A percentile compares a stretch with the other conserved stretches of the same genome.
Conservation (phyloP, 2,113 vertebrate genomes). For the Hoplias malabaricus region DNA sequence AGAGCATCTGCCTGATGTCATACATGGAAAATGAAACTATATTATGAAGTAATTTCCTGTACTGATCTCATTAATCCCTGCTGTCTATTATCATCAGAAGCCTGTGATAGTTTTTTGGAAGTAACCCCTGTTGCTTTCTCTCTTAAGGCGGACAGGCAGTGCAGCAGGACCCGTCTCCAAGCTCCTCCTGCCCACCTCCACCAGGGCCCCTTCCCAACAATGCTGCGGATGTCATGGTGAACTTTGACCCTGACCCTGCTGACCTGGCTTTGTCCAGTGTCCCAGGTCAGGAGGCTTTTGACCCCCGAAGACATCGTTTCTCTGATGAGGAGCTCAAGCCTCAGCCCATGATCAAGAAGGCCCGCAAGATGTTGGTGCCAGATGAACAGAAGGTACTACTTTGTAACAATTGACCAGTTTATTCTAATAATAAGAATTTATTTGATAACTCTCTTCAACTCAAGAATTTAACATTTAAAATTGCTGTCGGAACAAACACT, state of each 20-base stretch:
- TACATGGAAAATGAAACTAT: no score
- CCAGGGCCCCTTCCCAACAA: slow-evolving; percentile 56
- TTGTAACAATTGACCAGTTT: slow-evolving; percentile 48
- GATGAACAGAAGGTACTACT: slow-evolving; percentile 85
- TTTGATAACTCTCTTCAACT: no score
- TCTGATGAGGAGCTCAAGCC: slow-evolving; percentile 85
- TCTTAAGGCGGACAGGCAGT: slow-evolving; percentile 67
- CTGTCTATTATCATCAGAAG: slow-evolving; percentile 5
- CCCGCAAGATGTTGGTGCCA: slow-evolving; percentile 87
- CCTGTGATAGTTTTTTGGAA: background rate
- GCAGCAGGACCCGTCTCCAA: slow-evolving; percentile 68
- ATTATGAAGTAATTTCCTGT: no score
- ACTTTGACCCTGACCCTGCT: slow-evolving; percentile 88
- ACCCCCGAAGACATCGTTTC: slow-evolving; percentile 86
- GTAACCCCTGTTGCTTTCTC: background rate
- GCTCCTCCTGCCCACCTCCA: slow-evolving; percentile 64
- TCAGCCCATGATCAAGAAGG: slow-evolving; percentile 87
- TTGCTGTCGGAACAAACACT: no score
- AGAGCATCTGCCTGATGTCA: no score
- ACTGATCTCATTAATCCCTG: no score
- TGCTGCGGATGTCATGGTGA: slow-evolving; percentile 82
- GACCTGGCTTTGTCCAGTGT: slow-evolving; percentile 89
- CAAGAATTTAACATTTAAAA: no score
- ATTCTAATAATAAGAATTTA: no score
- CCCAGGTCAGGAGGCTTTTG: slow-evolving; percentile 88